These are phyloP conservation scores for Sylvia borin DNA, from an alignment of 2,797 vertebrate genomes.

Conservation along the genomic window DNA sequence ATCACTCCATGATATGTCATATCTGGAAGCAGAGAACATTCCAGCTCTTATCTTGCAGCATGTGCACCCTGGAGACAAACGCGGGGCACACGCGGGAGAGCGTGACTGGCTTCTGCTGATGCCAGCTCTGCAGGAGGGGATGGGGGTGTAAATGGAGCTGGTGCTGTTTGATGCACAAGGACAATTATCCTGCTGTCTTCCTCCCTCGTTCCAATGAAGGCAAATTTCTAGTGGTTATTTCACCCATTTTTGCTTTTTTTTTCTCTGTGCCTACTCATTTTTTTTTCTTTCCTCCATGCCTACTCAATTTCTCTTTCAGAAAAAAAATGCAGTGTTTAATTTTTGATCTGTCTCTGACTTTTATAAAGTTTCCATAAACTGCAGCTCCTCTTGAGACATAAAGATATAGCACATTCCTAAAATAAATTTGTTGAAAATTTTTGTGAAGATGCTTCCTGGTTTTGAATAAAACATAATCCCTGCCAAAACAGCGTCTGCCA, in stretches of 20 bases:
- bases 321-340: background rate
- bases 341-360: background rate
- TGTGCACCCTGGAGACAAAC: background rate
- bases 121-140: background rate
- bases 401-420: background rate
- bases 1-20: background rate
- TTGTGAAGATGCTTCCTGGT: background rate
- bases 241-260: background rate
- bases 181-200: background rate
- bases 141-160: background rate
- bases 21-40: background rate
- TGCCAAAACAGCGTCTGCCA: background rate
- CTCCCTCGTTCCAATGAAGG: background rate
- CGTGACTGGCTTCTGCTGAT: background rate
- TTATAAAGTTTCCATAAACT: background rate
- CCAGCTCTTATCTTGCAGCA: background rate
- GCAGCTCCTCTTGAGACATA: background rate
- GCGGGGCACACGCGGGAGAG: rapidly evolving
- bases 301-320: background rate
- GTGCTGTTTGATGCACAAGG: background rate
- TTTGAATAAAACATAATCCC: background rate
- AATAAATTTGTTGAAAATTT: background rate
- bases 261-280: background rate
- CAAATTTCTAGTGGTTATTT: background rate
- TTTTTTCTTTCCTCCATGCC: background rate